Conservation (phyloP, 2,888 invertebrate species). For the Aphidoletes aphidimyza region DNA sequence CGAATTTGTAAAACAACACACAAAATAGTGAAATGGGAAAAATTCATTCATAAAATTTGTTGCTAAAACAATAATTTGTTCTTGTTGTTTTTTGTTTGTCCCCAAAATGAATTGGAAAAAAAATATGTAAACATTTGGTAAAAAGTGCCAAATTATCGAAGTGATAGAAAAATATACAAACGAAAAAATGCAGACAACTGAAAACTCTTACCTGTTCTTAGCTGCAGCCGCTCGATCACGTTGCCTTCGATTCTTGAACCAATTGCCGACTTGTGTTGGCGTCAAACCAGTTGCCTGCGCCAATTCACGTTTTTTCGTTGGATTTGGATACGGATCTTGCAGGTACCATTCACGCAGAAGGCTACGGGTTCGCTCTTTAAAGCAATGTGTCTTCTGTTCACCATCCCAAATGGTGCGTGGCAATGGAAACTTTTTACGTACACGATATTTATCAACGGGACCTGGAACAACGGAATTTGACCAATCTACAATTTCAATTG, state of each 20-base stretch:
- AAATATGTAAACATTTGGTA: too few species aligned
- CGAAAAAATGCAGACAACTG: too few species aligned
- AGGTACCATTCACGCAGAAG: conserved; percentile 97
- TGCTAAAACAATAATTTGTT: neutral
- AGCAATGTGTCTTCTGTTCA: conserved; percentile 95
- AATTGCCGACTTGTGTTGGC: conserved; percentile 92
- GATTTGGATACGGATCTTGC: conserved; percentile 96
- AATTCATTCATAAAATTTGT: neutral
- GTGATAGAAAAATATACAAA: neutral
- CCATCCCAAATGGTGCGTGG: conserved; percentile 96
- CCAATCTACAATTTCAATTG: conserved; percentile 56
- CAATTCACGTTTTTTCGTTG: conserved; percentile 90
- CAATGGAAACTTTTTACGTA: conserved; percentile 91
- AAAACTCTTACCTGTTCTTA: conserved; percentile 96
- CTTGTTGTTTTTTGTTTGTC: neutral
- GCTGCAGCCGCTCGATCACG: conserved; percentile 91
- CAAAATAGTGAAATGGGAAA: neutral
- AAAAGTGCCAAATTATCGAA: too few species aligned
- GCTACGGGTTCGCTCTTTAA: conserved; percentile 94
- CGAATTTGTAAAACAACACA: too few species aligned
- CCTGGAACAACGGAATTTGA: conserved; percentile 63
- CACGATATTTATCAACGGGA: conserved; percentile 93
- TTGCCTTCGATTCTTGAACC: conserved; percentile 85
- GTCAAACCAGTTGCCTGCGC: conserved; percentile 91
- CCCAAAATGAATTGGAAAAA: too few species aligned